Evolutionary conservation across 1,140 invertebrate genomes (phyloP), one percentile per base, ranked within the genome.

Genomic region (Drosophila albomicans): DNA sequence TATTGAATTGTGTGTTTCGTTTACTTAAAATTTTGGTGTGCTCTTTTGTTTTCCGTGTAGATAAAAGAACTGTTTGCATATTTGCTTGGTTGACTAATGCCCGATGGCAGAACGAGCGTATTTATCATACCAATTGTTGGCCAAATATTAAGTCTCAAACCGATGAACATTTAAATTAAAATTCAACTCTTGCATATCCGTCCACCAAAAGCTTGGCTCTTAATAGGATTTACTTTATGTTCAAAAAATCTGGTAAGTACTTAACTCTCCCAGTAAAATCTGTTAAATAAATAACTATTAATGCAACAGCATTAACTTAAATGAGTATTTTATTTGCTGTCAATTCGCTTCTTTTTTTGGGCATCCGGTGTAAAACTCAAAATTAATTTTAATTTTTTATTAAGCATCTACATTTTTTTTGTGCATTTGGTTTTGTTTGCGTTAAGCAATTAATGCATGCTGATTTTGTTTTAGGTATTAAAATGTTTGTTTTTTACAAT

Each of bases 51-150:
- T 56, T 25, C 32, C 16, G 8, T 28, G 69, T 11, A 66, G 54
- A 72, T 72, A 66, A 66, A 54, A 70, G 56, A 25, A 10, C 35
- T 63, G 59, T 71, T 71, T 58, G 51, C 67, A 52, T 52, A 58
- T 41, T 70, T 49, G 7, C 41, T 35, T 69, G 65, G 56, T 56
- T 74, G 32, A 46, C 49, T 68, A 38, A 48, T 35, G 2, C 69
- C 16, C 59, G 28, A 20, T 61, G 51, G 41, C 11, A 35, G 32
- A 46, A 32, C 35, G 49, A 25, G 54, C 16, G 32, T 58, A 30
- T 65, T 64, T 65, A 66, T 56, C 20, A 16, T 59, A 61, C 51
- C 45, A 51, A 46, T 43, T 10, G 13, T 8, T 35, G 28, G 13
- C 38, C 59, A 64, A 68, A 68, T 28, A 68, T 51, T 28, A 46